Conservation (phyloP, 2,888 invertebrate genomes). For the Poecilobothrus nobilitatus region DNA sequence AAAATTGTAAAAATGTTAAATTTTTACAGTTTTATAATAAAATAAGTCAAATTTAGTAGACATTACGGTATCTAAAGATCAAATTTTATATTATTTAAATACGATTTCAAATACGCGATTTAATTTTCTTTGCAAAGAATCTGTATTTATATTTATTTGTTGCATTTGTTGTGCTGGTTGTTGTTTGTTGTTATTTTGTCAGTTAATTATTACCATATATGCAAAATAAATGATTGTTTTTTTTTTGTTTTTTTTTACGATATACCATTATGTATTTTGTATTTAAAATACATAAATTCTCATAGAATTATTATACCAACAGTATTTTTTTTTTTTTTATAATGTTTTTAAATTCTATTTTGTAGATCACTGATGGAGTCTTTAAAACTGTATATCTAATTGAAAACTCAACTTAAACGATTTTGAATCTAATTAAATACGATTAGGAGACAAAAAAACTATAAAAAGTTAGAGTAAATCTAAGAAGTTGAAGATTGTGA, state of each 20-base stretch:
- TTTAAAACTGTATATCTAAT: too few species aligned
- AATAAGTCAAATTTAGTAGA: too few species aligned
- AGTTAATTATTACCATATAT: constrained; percentile 6
- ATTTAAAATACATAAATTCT: not conserved
- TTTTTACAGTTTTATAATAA: too few species aligned
- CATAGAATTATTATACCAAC: not conserved
- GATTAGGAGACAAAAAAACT: too few species aligned
- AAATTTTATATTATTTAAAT: not conserved
- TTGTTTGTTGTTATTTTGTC: not conserved
- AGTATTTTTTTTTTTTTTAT: not conserved
- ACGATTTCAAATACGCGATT: not conserved
- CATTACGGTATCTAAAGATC: too few species aligned
- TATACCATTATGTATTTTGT: not conserved
- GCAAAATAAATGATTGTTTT: not conserved
- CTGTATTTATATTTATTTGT: not conserved
- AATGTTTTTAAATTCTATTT: too few species aligned
- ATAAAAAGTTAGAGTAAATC: too few species aligned
- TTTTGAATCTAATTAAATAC: too few species aligned
- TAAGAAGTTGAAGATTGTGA: too few species aligned
- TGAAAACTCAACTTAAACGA: too few species aligned
- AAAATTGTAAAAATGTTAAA: too few species aligned
- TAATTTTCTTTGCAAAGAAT: not conserved
- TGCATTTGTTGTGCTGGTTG: not conserved
- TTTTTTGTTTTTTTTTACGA: not conserved
- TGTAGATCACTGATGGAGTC: too few species aligned